Evolutionary conservation across 2,113 vertebrate genomes (phyloP).

Genomic region (Tragelaphus buxtoni): DNA sequence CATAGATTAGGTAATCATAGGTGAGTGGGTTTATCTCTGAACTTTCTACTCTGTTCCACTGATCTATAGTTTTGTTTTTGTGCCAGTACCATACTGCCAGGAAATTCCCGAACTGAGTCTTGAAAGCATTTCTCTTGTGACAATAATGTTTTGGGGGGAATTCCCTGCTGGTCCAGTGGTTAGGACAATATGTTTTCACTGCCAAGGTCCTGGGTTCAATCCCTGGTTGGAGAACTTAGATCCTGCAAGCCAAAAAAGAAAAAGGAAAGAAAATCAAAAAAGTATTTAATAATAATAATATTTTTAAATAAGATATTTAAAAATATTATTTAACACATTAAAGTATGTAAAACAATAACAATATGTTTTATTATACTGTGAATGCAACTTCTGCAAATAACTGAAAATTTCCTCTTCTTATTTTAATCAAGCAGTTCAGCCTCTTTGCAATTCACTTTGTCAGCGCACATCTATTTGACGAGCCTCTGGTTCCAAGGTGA

Average conservation of each 20-base stretch:
- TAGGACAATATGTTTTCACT: background rate
- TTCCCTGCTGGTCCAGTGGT: background rate
- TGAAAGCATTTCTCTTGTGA: slow-evolving; percentile 15
- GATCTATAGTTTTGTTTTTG: background rate
- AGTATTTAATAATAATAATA: background rate
- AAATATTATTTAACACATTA: background rate
- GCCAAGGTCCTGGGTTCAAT: background rate
- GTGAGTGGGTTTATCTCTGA: background rate
- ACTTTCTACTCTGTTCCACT: background rate
- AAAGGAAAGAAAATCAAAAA: background rate
- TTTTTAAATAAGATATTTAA: background rate
- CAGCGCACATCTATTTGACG: background rate
- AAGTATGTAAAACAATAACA: background rate
- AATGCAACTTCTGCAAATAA: slow-evolving; percentile 27
- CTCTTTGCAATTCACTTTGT: slow-evolving; percentile 26
- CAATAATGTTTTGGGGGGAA: background rate
- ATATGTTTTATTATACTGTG: background rate
- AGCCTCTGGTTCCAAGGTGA: background rate
- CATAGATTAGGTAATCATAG: background rate
- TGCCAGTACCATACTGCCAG: background rate
- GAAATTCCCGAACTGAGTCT: background rate
- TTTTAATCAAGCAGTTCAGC: slow-evolving; percentile 17
- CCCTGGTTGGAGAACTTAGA: background rate
- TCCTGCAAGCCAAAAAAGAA: background rate
- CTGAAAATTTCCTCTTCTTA: slow-evolving; percentile 24